phyloP scores from a whole-genome alignment of 2,888 invertebrate species.

The Idaea biselata region DNA sequence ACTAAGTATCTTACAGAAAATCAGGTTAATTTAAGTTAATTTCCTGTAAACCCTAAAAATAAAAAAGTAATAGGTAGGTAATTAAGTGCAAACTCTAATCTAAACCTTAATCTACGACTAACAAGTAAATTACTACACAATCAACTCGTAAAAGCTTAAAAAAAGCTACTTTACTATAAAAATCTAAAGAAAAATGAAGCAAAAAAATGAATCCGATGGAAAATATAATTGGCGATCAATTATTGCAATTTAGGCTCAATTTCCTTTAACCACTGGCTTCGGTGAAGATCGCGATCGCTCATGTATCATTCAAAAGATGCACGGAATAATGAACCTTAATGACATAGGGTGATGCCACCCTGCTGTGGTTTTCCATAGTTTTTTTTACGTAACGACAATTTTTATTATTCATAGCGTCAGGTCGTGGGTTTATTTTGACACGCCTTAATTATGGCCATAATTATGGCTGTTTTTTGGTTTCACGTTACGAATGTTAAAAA shows the following conservation, averaged over 20 bases:
- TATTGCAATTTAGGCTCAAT: constrained; percentile 55
- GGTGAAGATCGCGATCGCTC: constrained; percentile 59
- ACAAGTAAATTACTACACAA: constrained; percentile 1
- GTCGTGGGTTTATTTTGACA: constrained; percentile 37
- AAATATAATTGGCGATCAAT: constrained; percentile 40
- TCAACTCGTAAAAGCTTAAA: background rate
- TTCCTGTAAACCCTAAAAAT: background rate
- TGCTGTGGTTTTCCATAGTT: constrained; percentile 27
- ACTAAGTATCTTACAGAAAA: too few relatives aligned
- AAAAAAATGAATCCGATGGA: constrained; percentile 16
- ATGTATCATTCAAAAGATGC: constrained; percentile 63
- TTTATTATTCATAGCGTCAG: constrained; percentile 38
- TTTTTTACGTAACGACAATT: constrained; percentile 26
- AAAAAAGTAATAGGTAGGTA: background rate
- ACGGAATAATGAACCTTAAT: constrained; percentile 63
- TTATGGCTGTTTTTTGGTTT: constrained; percentile 23
- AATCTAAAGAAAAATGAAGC: constrained; percentile 8
- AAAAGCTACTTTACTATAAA: background rate
- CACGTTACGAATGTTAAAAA: background rate
- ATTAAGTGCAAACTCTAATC: background rate
- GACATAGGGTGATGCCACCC: constrained; percentile 27
- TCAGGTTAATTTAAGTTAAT: background rate
- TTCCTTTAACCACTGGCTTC: constrained; percentile 57
- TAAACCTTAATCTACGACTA: background rate
- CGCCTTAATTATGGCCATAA: constrained; percentile 40